A percentile compares a stretch with the other conserved stretches of the same genome.
These are phyloP conservation scores for Heliangelus exortis DNA, from an alignment of 2,797 vertebrate genomes.

Conservation along the genomic window DNA sequence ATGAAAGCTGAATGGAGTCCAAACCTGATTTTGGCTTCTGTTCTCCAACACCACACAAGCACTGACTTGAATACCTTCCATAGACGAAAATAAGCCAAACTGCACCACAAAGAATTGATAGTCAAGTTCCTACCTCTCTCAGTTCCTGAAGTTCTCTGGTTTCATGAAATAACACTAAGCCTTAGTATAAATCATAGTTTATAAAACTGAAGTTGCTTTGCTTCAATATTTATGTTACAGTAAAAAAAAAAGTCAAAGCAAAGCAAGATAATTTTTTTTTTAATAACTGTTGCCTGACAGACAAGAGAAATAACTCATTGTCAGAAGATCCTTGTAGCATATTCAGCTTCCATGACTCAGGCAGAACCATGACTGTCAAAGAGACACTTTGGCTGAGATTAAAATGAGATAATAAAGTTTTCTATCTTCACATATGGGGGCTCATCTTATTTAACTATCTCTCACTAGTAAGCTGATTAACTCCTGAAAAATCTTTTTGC, in stretches of 20 bases:
- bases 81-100: not conserved
- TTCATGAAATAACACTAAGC: not conserved
- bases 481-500: not conserved
- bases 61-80: not conserved
- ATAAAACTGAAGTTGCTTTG: not conserved
- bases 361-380: not conserved
- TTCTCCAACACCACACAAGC: not conserved
- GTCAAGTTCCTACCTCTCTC: not conserved
- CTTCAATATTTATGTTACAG: not conserved
- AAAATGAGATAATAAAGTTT: slow-evolving; percentile 8
- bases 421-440: not conserved
- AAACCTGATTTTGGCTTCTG: not conserved
- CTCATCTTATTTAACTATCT: not conserved
- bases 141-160: not conserved
- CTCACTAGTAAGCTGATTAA: not conserved
- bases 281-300: not conserved
- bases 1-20: not conserved
- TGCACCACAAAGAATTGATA: not conserved
- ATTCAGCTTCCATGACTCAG: not conserved
- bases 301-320: not conserved
- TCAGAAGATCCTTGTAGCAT: not conserved
- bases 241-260: not conserved
- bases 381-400: not conserved
- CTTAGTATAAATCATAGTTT: not conserved
- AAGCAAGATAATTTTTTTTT: not conserved